Evolutionary conservation across 1,140 invertebrate species (phyloP).

Genomic region (Mya arenaria): DNA sequence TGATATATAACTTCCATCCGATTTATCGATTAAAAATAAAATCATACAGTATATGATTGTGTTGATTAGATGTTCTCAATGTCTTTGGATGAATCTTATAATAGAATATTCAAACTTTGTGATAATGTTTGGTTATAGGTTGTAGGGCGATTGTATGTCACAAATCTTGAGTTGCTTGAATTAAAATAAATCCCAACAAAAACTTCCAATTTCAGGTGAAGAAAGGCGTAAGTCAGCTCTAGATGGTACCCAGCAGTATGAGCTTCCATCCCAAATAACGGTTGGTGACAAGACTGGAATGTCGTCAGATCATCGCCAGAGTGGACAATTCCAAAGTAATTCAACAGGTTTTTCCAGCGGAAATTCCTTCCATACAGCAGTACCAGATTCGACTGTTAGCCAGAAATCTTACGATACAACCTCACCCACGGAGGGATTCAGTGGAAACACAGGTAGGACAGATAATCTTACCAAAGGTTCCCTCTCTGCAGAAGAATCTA

Average conservation of each 20-base stretch:
- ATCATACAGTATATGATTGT: no score
- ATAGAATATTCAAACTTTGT: neutral
- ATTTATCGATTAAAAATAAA: no score
- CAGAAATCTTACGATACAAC: neutral
- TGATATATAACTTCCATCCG: no score
- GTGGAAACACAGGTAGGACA: neutral
- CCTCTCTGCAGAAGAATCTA: slow-evolving; percentile 35
- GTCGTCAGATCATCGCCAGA: neutral
- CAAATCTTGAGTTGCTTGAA: no score
- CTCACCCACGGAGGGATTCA: neutral
- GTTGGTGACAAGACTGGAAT: neutral
- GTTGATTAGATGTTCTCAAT: neutral
- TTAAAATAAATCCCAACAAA: no score
- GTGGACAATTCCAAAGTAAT: neutral
- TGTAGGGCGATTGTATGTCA: no score
- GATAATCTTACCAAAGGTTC: neutral
- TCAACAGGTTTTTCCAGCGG: neutral
- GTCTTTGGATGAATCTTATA: neutral
- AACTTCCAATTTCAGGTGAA: slow-evolving; percentile 35
- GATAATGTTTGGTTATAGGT: neutral
- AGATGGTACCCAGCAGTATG: slow-evolving; percentile 18
- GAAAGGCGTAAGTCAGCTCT: slow-evolving; percentile 40
- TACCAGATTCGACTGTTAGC: neutral
- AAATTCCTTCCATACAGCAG: slow-evolving; percentile 17
- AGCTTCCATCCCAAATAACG: slow-evolving; percentile 45